Conservation (phyloP, 2,113 vertebrate genomes). For the Clarias magur region DNA sequence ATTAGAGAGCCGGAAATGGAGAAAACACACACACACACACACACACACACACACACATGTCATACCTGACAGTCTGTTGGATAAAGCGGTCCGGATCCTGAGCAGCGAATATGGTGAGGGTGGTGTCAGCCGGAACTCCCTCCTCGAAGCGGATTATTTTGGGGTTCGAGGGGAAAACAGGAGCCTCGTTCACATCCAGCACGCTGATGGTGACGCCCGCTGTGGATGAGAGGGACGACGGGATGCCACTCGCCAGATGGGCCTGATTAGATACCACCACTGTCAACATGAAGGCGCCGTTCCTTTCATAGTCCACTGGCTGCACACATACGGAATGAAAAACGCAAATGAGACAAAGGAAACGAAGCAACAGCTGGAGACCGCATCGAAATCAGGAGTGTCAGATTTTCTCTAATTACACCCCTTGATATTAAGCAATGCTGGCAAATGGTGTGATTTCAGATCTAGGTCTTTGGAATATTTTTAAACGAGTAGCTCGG, state of each 20-base stretch:
- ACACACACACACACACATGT: conserved; percentile 46
- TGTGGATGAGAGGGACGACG: conserved; percentile 93
- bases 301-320: conserved; percentile 96
- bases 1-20: too few species aligned
- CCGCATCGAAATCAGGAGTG: not conserved
- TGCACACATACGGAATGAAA: conserved; percentile 51
- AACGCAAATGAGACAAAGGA: not conserved
- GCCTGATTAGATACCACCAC: conserved; percentile 97
- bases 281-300: conserved; percentile 93
- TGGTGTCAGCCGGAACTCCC: conserved; percentile 83
- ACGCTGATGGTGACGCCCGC: conserved; percentile 94
- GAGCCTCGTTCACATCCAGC: conserved; percentile 90
- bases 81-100: conserved; percentile 81
- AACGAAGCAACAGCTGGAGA: not conserved
- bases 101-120: conserved; percentile 82
- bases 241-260: conserved; percentile 91
- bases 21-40: not conserved
- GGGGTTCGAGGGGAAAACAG: conserved; percentile 89
- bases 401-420: not conserved
- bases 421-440: not conserved
- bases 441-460: not conserved
- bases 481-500: not conserved
- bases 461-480: not conserved
- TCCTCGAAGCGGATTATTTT: conserved; percentile 93
- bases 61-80: conserved; percentile 91